These are phyloP conservation scores for Botia almorhae DNA, from an alignment of 2,797 vertebrate genomes.

Conservation along the genomic window DNA sequence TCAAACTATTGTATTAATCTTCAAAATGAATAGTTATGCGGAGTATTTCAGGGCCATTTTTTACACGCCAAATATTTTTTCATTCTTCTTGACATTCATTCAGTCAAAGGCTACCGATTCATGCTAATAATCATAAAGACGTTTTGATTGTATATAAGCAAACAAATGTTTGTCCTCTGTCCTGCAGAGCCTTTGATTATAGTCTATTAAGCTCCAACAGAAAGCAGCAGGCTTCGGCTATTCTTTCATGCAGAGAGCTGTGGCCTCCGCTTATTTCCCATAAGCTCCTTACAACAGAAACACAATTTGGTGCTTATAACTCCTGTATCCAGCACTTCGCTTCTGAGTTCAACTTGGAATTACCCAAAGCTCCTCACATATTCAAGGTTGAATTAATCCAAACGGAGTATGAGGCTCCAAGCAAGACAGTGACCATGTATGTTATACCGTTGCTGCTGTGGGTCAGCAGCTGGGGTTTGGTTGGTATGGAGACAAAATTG, in stretches of 20 bases:
- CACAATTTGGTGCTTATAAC: background rate
- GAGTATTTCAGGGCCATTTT: constrained; percentile 3
- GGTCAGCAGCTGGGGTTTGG: constrained; percentile 16
- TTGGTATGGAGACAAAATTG: constrained; percentile 39
- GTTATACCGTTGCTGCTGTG: background rate
- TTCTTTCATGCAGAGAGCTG: background rate
- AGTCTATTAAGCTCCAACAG: background rate
- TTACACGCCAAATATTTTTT: background rate
- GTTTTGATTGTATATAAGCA: background rate
- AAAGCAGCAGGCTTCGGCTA: background rate
- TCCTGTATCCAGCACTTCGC: background rate
- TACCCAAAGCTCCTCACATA: background rate
- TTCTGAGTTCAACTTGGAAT: constrained; percentile 6
- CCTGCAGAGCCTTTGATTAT: background rate
- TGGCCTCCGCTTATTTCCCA: background rate
- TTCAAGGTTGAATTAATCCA: constrained; percentile 12
- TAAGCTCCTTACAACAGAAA: background rate
- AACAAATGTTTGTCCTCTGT: background rate
- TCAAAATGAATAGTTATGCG: constrained; percentile 10
- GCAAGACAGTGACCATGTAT: constrained; percentile 16
- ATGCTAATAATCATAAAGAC: background rate
- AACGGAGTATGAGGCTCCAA: background rate
- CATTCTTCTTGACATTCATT: background rate
- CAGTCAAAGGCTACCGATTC: background rate
- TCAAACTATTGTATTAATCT: background rate